Evolutionary conservation across 1,140 invertebrate species (phyloP), one percentile per base, ranked within the genome.

Genomic region (Nebria ingens): DNA sequence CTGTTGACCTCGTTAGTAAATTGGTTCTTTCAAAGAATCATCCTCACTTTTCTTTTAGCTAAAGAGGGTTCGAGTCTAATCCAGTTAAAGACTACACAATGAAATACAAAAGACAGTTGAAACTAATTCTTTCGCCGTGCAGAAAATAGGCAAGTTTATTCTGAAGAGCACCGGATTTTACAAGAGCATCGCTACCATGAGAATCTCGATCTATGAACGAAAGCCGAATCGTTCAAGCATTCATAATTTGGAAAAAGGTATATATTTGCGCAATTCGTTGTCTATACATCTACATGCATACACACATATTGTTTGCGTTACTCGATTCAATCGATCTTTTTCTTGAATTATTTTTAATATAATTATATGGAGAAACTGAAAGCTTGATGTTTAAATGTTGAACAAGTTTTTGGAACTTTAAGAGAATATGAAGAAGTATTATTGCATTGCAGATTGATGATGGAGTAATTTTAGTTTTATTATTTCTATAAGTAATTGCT

Each of bases 21-120:
- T 45, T 45, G 40, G 40, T 45, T 45, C 40, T 45, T 45, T 45
- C 40, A 45, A 45, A 45, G 40, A 45, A 45, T 45, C 40, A 45
- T 45, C 40, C 15, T 45, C 40, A 45, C 40, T 45, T 45, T 45
- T 45, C 6, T 45, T 45, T 45, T 45, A 45, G 40, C 40, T 45
- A 45, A 45, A 45, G 40, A 45, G 40, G 40, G 40, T 45, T 45
- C 40, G 6, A 17, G 6, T 45, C 40, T 45, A 45, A 45, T 45
- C 40, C 40, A 45, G 40, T 45, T 45, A 45, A 45, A 45, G 9
- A 9, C 9, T 45, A 45, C 17, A 45, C 40, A 45, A 45, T 45
- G 40, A 45, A 45, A 45, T 17, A 45, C 40, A 45, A 45, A n/a
- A 45, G 6, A 45, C 40, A 45, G n/a, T 17, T 45, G 40, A 45